phyloP scores from a whole-genome alignment of 2,888 invertebrate species.

The Electrophaes corylata region DNA sequence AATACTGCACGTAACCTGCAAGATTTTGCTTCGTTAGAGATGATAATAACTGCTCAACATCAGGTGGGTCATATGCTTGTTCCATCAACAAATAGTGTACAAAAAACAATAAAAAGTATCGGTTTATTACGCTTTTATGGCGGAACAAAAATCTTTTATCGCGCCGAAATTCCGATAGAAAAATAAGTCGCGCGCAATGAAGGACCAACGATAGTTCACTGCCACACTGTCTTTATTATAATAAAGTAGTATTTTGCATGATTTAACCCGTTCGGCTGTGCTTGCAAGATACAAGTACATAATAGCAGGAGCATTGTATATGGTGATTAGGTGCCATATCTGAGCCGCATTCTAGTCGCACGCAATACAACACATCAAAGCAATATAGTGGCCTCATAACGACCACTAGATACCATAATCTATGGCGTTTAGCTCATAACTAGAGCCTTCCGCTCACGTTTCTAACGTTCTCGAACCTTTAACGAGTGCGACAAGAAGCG shows the following conservation, averaged over 20 bases:
- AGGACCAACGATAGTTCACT: not conserved
- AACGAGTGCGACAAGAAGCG: not conserved
- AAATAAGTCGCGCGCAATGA: no score
- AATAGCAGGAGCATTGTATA: not conserved
- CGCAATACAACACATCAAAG: conserved; percentile 4
- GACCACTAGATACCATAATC: conserved; percentile 1
- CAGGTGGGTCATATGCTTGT: no score
- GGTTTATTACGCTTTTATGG: no score
- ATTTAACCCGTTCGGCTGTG: not conserved
- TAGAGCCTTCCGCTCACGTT: not conserved
- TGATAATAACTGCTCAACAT: no score
- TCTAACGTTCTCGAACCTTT: not conserved
- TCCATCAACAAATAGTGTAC: no score
- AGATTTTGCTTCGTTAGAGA: no score
- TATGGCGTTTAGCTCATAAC: not conserved
- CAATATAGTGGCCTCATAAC: not conserved
- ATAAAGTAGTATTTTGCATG: not conserved
- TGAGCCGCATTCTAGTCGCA: not conserved
- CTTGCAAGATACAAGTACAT: not conserved
- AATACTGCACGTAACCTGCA: no score
- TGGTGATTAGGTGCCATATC: conserved; percentile 1
- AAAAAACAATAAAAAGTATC: no score
- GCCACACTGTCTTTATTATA: not conserved
- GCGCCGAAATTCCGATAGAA: no score
- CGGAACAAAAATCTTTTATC: no score